phyloP scores from a whole-genome alignment of 1,140 invertebrate species.

The Papilio polyxenes region DNA sequence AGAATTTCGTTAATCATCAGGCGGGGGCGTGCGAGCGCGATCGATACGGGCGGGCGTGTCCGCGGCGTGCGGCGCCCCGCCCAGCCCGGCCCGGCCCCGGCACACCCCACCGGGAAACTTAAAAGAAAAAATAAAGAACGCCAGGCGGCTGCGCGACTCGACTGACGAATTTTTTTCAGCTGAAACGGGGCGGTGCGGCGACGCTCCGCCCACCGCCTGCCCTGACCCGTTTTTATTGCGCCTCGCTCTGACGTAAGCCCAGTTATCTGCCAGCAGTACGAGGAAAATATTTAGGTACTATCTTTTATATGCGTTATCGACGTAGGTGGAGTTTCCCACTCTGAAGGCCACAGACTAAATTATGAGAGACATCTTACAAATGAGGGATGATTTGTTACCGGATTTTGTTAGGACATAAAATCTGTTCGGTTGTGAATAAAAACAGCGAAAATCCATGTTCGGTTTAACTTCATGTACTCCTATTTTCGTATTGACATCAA shows the following conservation, averaged over 20 bases:
- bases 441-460: slow-evolving; percentile 34
- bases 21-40: slow-evolving; percentile 74
- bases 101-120: slow-evolving; percentile 58
- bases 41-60: slow-evolving; percentile 80
- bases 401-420: slow-evolving; percentile 42
- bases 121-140: slow-evolving; percentile 80
- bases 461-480: background rate
- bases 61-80: slow-evolving; percentile 71
- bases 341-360: slow-evolving; percentile 56
- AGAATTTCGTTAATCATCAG: slow-evolving; percentile 74
- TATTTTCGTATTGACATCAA: background rate
- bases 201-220: slow-evolving; percentile 65
- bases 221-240: slow-evolving; percentile 79
- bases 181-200: slow-evolving; percentile 63
- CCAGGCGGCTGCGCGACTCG: slow-evolving; percentile 73
- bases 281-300: slow-evolving; percentile 73
- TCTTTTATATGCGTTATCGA: slow-evolving; percentile 63
- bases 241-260: slow-evolving; percentile 67
- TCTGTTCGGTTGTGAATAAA: slow-evolving; percentile 43
- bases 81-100: slow-evolving; percentile 63
- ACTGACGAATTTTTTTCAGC: slow-evolving; percentile 76
- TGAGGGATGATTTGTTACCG: slow-evolving; percentile 56
- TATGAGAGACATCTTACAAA: slow-evolving; percentile 59
- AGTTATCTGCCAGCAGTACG: slow-evolving; percentile 67
- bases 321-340: slow-evolving; percentile 70